Evolutionary conservation across 2,113 vertebrate species (phyloP).

Genomic region (Zeus faber): DNA sequence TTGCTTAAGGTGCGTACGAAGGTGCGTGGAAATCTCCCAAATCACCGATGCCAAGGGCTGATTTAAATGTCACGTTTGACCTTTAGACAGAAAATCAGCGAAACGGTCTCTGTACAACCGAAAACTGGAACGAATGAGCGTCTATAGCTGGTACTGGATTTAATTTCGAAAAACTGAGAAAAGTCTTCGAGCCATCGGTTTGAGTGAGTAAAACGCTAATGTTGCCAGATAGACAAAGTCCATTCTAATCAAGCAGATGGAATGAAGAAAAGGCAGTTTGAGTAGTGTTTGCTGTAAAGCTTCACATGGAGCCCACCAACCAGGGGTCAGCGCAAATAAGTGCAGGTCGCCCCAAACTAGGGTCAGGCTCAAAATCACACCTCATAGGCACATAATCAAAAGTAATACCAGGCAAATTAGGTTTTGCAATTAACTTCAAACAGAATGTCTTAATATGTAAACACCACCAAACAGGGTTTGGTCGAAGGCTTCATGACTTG

Average conservation of each 20-base stretch:
- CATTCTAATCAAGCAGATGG: too few species aligned
- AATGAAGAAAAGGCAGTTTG: background rate
- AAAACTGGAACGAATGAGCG: constrained; percentile 19
- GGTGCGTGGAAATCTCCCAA: too few species aligned
- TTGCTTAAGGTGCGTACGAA: too few species aligned
- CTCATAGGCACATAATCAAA: constrained; percentile 20
- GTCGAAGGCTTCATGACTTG: too few species aligned
- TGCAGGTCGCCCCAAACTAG: constrained; percentile 36
- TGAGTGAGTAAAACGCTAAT: background rate
- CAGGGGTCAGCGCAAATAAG: constrained; percentile 42
- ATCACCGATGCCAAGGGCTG: too few species aligned
- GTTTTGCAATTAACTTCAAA: constrained; percentile 8
- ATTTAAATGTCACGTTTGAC: background rate
- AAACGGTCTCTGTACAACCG: constrained; percentile 1
- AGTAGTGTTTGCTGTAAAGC: constrained; percentile 39
- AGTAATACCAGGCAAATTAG: constrained; percentile 13
- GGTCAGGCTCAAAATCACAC: constrained; percentile 30
- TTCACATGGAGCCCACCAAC: constrained; percentile 43
- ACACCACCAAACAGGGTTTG: too few species aligned
- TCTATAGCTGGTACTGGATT: background rate
- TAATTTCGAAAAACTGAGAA: background rate
- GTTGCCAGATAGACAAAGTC: background rate
- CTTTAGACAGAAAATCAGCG: background rate
- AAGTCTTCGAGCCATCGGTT: constrained; percentile 1
- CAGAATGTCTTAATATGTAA: too few species aligned